Evolutionary conservation across 2,888 invertebrate species (phyloP).

Genomic region (Escarpia spicata): DNA sequence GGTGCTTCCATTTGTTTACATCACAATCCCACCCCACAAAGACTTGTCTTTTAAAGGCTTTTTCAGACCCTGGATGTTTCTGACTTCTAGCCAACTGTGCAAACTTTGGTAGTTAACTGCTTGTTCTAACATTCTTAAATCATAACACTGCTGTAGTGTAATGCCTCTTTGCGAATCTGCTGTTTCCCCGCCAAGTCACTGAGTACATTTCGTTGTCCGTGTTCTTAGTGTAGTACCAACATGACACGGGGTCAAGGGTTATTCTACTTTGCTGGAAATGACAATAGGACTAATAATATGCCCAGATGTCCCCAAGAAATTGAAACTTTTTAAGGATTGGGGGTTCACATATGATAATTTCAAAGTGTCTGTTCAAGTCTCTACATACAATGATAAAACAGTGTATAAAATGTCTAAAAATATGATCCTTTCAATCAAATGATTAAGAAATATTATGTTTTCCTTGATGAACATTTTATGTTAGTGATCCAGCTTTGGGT

Average conservation of each 20-base stretch:
- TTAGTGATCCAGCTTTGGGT: no score
- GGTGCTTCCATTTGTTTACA: not conserved
- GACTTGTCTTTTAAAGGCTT: not conserved
- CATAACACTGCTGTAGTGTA: not conserved
- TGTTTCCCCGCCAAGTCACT: not conserved
- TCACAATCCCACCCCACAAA: no score
- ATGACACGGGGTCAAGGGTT: not conserved
- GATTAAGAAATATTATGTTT: no score
- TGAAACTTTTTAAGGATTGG: no score
- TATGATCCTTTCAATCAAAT: no score
- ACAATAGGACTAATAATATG: not conserved
- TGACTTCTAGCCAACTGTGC: not conserved
- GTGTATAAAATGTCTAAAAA: no score
- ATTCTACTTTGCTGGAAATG: not conserved
- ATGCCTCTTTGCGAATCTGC: not conserved
- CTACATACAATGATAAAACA: no score
- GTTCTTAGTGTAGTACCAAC: not conserved
- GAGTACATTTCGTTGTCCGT: not conserved
- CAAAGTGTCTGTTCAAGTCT: no score
- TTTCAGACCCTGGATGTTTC: not conserved
- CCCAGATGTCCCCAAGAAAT: not conserved
- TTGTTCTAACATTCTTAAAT: not conserved
- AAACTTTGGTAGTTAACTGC: not conserved
- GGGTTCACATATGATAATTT: no score
- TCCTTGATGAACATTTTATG: no score